phyloP scores from a whole-genome alignment of 2,113 vertebrate genomes.

The Spea multiplicata region DNA sequence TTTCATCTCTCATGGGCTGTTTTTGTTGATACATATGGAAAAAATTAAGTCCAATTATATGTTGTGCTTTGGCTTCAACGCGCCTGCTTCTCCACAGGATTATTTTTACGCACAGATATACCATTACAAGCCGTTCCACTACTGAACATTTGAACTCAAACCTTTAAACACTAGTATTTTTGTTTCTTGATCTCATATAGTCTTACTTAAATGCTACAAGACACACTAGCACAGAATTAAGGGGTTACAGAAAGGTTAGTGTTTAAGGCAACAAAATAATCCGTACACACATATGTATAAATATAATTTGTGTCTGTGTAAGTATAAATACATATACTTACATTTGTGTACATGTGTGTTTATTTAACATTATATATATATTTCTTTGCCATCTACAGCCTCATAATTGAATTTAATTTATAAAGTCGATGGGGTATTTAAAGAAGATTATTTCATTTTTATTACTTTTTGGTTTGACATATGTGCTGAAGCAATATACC shows the following conservation, averaged over 20 bases:
- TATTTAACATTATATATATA: no score
- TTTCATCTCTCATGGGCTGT: slow-evolving; percentile 69
- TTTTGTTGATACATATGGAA: slow-evolving; percentile 75
- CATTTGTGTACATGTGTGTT: neutral
- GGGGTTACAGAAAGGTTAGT: slow-evolving; percentile 53
- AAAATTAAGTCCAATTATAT: slow-evolving; percentile 71
- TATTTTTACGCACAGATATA: slow-evolving; percentile 67
- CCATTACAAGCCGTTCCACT: slow-evolving; percentile 59
- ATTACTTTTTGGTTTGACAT: no score
- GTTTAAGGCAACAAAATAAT: slow-evolving; percentile 38
- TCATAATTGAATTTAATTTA: no score
- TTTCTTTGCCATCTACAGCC: no score
- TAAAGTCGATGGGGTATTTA: no score
- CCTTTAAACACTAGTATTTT: slow-evolving; percentile 61
- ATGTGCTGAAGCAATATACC: no score
- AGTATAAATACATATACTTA: neutral
- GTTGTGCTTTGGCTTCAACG: slow-evolving; percentile 67
- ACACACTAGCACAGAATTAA: slow-evolving; percentile 50
- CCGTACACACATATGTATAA: neutral
- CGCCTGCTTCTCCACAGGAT: slow-evolving; percentile 64
- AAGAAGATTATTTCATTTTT: no score
- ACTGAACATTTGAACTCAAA: slow-evolving; percentile 69
- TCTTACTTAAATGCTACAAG: slow-evolving; percentile 49
- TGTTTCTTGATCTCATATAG: slow-evolving; percentile 54
- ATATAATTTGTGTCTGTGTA: slow-evolving; percentile 32